Percentiles rank a stretch among this genome's conserved stretches.
Evolutionary conservation across 2,113 vertebrate species (phyloP).

Genomic region (Tragelaphus imberbis): DNA sequence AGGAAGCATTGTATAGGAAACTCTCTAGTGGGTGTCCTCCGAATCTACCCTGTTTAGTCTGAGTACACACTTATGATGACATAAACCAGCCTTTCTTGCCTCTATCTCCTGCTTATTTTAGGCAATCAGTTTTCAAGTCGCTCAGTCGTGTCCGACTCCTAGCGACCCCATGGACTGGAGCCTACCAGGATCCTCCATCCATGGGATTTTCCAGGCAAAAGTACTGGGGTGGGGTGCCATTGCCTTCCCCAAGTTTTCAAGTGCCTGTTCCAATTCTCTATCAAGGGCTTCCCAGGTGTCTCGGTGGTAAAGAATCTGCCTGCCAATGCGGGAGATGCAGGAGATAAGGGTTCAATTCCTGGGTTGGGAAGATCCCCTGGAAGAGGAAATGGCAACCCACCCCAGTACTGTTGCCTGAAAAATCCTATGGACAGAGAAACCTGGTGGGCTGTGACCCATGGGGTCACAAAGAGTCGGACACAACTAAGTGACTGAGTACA

Average conservation of each 20-base stretch:
- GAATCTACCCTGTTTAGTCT: not conserved
- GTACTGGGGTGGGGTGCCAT: too few relatives aligned
- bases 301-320: not conserved
- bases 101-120: not conserved
- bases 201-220: too few relatives aligned
- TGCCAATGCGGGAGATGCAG: not conserved
- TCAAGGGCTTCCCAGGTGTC: not conserved
- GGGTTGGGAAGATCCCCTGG: not conserved
- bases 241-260: too few relatives aligned
- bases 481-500: not conserved
- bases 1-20: not conserved
- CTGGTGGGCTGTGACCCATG: not conserved
- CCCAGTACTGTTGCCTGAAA: not conserved
- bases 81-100: not conserved
- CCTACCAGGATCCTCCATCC: too few relatives aligned
- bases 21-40: not conserved
- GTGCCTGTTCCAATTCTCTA: not conserved
- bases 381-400: not conserved
- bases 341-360: fast-evolving
- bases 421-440: not conserved
- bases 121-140: not conserved
- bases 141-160: too few relatives aligned
- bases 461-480: not conserved
- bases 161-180: too few relatives aligned
- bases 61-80: not conserved